Base-by-base conservation (phyloP, 2,888 invertebrate genomes). In the Mactromeris polynyma region DNA sequence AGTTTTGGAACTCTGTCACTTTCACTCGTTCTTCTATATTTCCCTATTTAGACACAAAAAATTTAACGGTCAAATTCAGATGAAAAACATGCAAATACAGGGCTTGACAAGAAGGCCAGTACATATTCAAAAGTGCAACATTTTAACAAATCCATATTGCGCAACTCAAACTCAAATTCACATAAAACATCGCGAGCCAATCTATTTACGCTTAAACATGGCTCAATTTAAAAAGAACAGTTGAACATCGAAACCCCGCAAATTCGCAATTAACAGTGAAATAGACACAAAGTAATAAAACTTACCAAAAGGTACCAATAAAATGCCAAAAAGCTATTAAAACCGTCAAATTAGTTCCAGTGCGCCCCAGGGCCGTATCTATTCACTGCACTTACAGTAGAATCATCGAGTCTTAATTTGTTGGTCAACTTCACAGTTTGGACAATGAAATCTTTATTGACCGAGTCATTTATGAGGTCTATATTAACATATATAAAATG, bases 301-400 rank as follows among this genome's bases (percentile, higher is more conserved):
- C 73, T 73, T 19, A 73, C 73, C 73, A 33, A 73, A 26, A 33
- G 73, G 36, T 73, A 73, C 73, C 36, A 73, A 36, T 73, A 73
- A 69, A 73, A 73, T 33, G 33, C 36, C 73, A 73, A 17, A 73
- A 33, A 73, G 26, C 73, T 36, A 73, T 73, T 36, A 36, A 73
- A 73, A 17, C 17, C 17, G 33, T 73, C 73, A 73, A 73, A 73
- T 73, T 73, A 73, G 36, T 19, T 73, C 73, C 73, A 73, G 0
- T 73, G 33, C 11, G 58, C 58, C 58, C 26, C 3, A 26, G 58
- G 58, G 58, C 26, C 2, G 58, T n/a, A 26, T 26, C 26, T 64
- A 26, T 64, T 26, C 11, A 9, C 58, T 26, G 58, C 58, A 64
- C 26, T 58, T 58, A 58, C 11, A 36, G 31, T 26, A 73, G 33